A percentile compares a stretch with the other conserved stretches of the same genome.
These are phyloP conservation scores for Uria aalge DNA, from an alignment of 2,113 vertebrate genomes.

Conservation along the genomic window DNA sequence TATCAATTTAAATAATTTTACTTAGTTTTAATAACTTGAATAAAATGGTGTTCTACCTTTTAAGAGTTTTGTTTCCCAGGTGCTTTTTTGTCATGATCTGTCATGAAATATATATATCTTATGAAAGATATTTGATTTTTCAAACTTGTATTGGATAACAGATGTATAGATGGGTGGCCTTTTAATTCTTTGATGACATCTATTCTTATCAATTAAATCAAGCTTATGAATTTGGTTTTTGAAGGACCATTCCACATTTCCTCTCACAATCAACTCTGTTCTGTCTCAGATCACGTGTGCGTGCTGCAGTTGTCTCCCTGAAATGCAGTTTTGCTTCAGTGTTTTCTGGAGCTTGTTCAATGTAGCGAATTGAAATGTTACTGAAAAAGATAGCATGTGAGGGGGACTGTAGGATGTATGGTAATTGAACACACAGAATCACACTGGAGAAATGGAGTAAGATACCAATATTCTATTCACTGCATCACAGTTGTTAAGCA, in stretches of 20 bases:
- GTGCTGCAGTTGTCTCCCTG: neutral
- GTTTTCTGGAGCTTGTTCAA: neutral
- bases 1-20: neutral
- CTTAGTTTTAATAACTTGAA: neutral
- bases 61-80: neutral
- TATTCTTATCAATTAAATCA: neutral
- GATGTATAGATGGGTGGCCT: neutral
- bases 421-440: neutral
- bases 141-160: neutral
- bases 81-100: neutral
- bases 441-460: neutral
- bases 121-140: neutral
- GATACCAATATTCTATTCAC: neutral
- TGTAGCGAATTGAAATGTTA: neutral
- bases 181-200: neutral
- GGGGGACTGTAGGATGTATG: neutral
- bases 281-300: accelerated
- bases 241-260: neutral
- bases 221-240: neutral
- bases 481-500: neutral
- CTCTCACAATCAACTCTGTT: neutral
- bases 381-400: neutral
- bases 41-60: neutral
- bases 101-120: neutral
- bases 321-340: neutral